Base-by-base conservation (phyloP, 2,113 vertebrate genomes). In the Ochotona princeps region DNA sequence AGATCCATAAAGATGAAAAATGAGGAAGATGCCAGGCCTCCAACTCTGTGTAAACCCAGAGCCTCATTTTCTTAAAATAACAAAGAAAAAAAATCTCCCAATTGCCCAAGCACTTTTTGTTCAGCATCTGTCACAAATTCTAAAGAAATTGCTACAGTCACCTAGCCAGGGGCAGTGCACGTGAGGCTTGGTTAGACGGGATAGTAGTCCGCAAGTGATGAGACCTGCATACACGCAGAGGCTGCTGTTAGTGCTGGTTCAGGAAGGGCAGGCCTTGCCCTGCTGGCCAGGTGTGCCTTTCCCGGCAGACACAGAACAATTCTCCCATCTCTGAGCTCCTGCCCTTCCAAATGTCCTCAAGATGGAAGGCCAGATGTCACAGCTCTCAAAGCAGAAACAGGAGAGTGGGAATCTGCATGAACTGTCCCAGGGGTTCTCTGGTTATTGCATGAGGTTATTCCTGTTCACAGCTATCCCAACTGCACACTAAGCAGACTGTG, bases 121-220 rank as follows among this genome's bases (percentile, higher is more conserved):
- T 67, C 23, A 84, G 61, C 57, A 83, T 94, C 80, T 96, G 67
- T 84, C 92, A 93, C 87, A 66, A 94, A 90, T 85, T 91, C 69
- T 81, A 87, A 23, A 8, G 44, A 70, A 93, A 92, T 51, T 72
- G 60, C 65, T 65, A 25, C 1, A n/a, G 2, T 73, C 54, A 78
- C 61, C 28, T 44, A 73, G 61, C 12, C 35, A 85, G 73, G 78
- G 72, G 73, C 47, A 88, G 79, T 87, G 74, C 85, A 83, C 83
- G 63, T 75, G 44, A 60, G 63, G 82, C 30, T 74, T 86, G 73
- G 15, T 80, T 83, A 87, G 83, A 89, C 84, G 69, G 65, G 65
- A 32, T 60, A 26, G 25, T 47, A 17, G 1, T 83, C 28, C 73
- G 69, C 90, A n/a, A 14, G 73, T 85, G 17, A 47, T 35, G 61